Percentiles rank a stretch among this genome's conserved stretches.
Evolutionary conservation across 2,113 vertebrate species (phyloP).

Genomic region (Mus spicilegus): DNA sequence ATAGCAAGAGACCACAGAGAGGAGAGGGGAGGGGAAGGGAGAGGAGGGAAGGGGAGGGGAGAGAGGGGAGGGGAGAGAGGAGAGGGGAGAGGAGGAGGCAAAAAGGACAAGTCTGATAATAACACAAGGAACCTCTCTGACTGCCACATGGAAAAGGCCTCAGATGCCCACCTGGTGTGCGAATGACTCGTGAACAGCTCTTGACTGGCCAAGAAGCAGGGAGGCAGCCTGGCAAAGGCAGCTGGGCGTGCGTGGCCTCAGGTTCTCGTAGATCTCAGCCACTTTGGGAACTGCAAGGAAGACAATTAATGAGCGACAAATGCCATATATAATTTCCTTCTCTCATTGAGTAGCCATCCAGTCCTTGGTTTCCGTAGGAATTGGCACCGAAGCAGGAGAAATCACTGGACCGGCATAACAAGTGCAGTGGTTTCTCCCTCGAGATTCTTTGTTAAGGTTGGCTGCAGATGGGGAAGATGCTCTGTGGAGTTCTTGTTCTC

Average conservation of each 20-base stretch:
- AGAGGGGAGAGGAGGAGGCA: no score
- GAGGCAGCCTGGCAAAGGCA: not conserved
- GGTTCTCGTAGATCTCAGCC: conserved; percentile 23
- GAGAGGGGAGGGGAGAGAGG: no score
- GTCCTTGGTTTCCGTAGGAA: not conserved
- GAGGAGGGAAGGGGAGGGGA: not conserved
- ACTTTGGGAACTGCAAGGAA: conserved; percentile 60
- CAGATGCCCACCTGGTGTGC: conserved; percentile 45
- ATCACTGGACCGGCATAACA: conserved; percentile 22
- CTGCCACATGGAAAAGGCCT: conserved; percentile 59
- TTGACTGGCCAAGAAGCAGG: not conserved
- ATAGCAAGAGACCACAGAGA: not conserved
- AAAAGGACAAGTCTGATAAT: not conserved
- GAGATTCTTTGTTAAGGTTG: not conserved
- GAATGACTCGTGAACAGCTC: conserved; percentile 1
- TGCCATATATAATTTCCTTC: not conserved
- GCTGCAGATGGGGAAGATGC: not conserved
- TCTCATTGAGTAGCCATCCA: not conserved
- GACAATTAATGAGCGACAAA: not conserved
- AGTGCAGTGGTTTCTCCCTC: not conserved
- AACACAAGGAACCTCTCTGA: conserved; percentile 44
- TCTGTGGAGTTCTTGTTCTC: not conserved
- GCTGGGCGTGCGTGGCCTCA: not conserved
- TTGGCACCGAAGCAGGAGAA: not conserved
- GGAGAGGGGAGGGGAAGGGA: fast-evolving